Base-by-base conservation (phyloP, 2,113 vertebrate genomes). In the Arizona elegans region DNA sequence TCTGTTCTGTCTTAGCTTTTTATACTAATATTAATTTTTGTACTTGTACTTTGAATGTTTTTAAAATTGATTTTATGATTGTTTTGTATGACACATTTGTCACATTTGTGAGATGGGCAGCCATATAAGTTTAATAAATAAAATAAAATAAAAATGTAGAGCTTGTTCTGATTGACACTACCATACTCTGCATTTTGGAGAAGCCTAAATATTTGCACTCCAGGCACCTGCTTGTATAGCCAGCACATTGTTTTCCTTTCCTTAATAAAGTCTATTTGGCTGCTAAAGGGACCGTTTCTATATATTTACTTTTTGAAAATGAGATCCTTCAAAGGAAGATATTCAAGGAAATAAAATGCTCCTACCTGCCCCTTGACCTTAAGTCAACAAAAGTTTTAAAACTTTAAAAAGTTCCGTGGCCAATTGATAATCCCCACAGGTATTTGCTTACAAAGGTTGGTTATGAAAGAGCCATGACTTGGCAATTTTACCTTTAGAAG, bases 401-500 rank as follows among this genome's bases (percentile, higher is more conserved):
- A 29, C 9, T 94, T 38, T 56, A 86, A 94, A 87, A 87, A 23
- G 70, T 90, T 58, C 38, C 53, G 26, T 55, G 58, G 33, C 43
- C 55, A 52, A 62, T 91, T 93, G 81, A 92, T 58, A 86, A 96
- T 47, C 3, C 81, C 21, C 52, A 93, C 8, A 15, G 70, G 54
- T 93, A 29, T 89, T 92, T 0, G 0, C 3, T 86, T 94, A 56
- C 90, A 0, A 0, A 26, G 50, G 89, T 26, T 0, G 24, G 90
- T 97, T 97, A 95, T 53, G 92, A 92, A 97, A 98, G 86, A 91
- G 86, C 90, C 92, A 92, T 96, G 96, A 97, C 95, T 97, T 96
- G 93, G 96, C 95, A 96, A 88, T 95, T 95, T 92, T 93, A 24
- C 87, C 24, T 26, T 54, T 21, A 92, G 92, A 94, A 89, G 88